Conservation (phyloP, 2,113 vertebrate species). For the Notarius lentiginosus region DNA sequence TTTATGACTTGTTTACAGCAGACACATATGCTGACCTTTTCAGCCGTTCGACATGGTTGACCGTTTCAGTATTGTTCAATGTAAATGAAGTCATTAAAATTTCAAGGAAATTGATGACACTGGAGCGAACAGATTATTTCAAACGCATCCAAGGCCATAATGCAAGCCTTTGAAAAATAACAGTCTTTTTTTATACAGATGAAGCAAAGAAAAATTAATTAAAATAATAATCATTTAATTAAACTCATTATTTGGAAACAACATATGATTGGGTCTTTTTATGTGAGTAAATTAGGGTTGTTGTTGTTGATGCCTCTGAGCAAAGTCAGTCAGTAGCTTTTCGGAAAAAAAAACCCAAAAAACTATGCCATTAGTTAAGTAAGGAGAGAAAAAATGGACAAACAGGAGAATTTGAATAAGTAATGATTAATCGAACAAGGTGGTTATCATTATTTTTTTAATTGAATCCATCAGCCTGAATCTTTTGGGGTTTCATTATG, state of each 20-base stretch:
- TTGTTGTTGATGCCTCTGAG: neutral
- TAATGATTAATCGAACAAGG: constrained; percentile 9
- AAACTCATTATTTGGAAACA: constrained; percentile 57
- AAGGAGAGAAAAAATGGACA: neutral
- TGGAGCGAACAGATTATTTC: constrained; percentile 62
- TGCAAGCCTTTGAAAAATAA: constrained; percentile 60
- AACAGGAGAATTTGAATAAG: neutral
- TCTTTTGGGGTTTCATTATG: constrained; percentile 10
- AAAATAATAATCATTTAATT: constrained; percentile 66
- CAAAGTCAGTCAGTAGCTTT: constrained; percentile 14
- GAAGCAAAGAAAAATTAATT: constrained; percentile 64
- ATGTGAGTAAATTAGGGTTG: constrained; percentile 48
- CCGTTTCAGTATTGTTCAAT: constrained; percentile 64
- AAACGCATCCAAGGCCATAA: constrained; percentile 55
- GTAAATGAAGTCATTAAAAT: constrained; percentile 56
- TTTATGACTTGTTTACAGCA: constrained; percentile 55
- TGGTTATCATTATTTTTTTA: neutral
- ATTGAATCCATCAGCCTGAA: constrained; percentile 7
- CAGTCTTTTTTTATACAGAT: constrained; percentile 39
- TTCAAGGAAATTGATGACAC: constrained; percentile 50
- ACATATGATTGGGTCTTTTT: constrained; percentile 59
- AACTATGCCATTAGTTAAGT: neutral
- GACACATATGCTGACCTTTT: constrained; percentile 62
- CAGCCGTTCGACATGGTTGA: constrained; percentile 52
- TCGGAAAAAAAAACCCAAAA: neutral